Base-by-base conservation (phyloP, 1,140 invertebrate species). In the Drosophila sp. region DNA sequence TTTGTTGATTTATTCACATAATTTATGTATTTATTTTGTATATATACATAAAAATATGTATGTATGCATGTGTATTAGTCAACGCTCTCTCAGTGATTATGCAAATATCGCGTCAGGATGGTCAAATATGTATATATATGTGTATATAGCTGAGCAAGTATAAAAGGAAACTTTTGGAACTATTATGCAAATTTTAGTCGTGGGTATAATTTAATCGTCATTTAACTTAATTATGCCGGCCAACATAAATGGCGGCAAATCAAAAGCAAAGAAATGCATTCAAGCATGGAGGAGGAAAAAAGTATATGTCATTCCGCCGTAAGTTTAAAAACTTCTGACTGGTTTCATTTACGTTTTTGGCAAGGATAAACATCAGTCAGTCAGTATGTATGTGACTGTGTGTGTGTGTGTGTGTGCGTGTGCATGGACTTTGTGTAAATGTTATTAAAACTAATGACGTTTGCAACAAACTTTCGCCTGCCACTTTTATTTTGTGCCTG, bases 361-460 rank as follows among this genome's bases (percentile, higher is more conserved):
- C 69, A 78, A 71, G 60, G 55, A 63, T 58, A 75, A 35, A 23
- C 7, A 27, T 54, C 6, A 55, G 11, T 8, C n/a, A 25, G 17
- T 54, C 17, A 17, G 17, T 17, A 17, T 17, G n/a, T 55, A n/a
- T 40, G 35, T 41, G 40, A 54, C 23, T 60, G 55, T 62, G 33
- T 60, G 27, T 56, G 27, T 58, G 35, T 35, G 32, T 32, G 25
- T 57, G 8, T 62, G 63, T 44, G 41, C 33, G 55, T 50, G 7
- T 50, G 55, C 56, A 40, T 66, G 44, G 23, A 50, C 44, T 66
- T 79, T 79, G 69, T 63, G 72, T 61, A 87, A 89, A 87, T 84
- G 66, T 80, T 90, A 87, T 87, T 87, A 80, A 89, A 87, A 84
- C 80, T 87, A 84, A 87, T 80, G 84, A 89, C 68, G 67, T 84